Evolutionary conservation across 2,888 invertebrate species (phyloP).

Genomic region (Sinopyrophorus schimmeli): DNA sequence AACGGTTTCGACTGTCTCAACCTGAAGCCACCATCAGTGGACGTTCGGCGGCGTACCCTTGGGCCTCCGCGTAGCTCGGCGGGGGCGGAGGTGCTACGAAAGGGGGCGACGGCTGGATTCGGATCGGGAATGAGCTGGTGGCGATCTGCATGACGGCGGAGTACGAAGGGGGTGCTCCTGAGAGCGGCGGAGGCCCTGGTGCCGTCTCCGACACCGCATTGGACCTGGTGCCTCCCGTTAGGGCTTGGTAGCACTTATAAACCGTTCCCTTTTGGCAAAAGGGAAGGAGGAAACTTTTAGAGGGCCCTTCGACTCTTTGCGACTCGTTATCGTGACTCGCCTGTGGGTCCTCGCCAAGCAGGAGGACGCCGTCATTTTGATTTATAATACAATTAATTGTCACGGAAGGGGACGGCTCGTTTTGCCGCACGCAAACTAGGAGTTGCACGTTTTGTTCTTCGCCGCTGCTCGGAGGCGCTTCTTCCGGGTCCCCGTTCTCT

Average conservation of each 20-base stretch:
- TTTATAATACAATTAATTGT: too few relatives aligned
- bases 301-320: too few relatives aligned
- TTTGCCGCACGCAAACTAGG: background rate
- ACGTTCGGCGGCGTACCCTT: slow-evolving; percentile 13
- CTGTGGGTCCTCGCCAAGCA: too few relatives aligned
- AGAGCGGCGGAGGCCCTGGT: slow-evolving; percentile 34
- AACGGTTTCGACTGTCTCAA: slow-evolving; percentile 1
- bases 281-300: too few relatives aligned
- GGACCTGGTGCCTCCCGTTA: too few relatives aligned
- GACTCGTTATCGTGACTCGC: too few relatives aligned
- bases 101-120: slow-evolving; percentile 41
- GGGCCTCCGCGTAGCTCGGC: slow-evolving; percentile 38
- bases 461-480: background rate
- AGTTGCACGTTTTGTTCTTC: background rate
- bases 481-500: background rate
- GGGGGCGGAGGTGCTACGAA: slow-evolving; percentile 42
- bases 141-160: slow-evolving; percentile 44
- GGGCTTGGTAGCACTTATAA: too few relatives aligned
- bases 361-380: too few relatives aligned
- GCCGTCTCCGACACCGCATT: too few relatives aligned
- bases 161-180: slow-evolving; percentile 47
- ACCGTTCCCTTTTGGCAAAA: too few relatives aligned
- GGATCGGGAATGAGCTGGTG: slow-evolving; percentile 25
- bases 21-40: slow-evolving; percentile 18
- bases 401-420: too few relatives aligned